These are phyloP conservation scores for Caloenas nicobarica DNA, from an alignment of 2,113 vertebrate genomes.

Conservation along the genomic window DNA sequence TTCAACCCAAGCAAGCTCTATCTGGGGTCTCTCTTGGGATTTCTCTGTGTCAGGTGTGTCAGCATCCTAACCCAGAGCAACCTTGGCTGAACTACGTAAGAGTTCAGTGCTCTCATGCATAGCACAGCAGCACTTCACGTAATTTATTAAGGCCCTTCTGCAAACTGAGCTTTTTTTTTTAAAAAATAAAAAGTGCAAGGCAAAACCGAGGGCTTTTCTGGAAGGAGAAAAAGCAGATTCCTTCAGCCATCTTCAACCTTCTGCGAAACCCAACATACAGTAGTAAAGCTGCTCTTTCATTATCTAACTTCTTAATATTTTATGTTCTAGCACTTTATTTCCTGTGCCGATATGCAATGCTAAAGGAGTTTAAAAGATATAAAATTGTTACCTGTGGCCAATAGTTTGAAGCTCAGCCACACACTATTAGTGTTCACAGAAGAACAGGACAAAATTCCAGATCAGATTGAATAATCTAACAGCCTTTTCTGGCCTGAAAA, in stretches of 20 bases:
- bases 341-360: not conserved
- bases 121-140: not conserved
- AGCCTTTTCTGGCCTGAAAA: not conserved
- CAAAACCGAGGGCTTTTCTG: not conserved
- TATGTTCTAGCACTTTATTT: not conserved
- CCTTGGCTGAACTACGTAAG: not conserved
- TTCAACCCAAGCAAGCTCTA: not conserved
- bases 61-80: fast-evolving
- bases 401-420: not conserved
- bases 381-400: not conserved
- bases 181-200: not conserved
- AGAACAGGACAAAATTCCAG: not conserved
- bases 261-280: not conserved
- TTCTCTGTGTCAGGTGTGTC: not conserved
- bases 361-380: not conserved
- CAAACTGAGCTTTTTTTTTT: not conserved
- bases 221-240: not conserved
- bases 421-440: not conserved
- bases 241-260: not conserved
- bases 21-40: not conserved
- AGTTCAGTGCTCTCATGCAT: not conserved
- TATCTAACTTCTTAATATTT: not conserved
- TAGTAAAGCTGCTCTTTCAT: not conserved
- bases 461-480: not conserved
- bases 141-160: not conserved